These are phyloP conservation scores for Alosa alosa DNA, from an alignment of 2,113 vertebrate species.

Conservation along the genomic window DNA sequence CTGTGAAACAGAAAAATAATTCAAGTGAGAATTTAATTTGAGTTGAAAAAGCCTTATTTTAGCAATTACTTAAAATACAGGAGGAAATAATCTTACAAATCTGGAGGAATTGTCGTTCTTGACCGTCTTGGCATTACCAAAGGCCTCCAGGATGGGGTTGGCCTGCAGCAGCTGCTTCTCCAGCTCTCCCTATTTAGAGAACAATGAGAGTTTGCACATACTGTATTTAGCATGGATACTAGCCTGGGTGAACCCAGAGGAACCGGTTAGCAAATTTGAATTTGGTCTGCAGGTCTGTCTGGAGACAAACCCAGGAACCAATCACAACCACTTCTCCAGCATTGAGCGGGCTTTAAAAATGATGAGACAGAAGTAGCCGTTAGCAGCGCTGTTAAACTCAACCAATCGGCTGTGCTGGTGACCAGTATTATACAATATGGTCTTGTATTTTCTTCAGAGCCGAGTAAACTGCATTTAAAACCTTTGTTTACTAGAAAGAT, in stretches of 20 bases:
- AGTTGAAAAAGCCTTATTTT: not conserved
- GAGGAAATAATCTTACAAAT: slow-evolving; percentile 79
- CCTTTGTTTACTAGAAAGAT: too few relatives aligned
- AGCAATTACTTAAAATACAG: not conserved
- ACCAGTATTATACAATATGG: too few relatives aligned
- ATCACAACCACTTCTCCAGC: too few relatives aligned
- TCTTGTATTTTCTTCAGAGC: too few relatives aligned
- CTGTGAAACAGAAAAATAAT: slow-evolving; percentile 55
- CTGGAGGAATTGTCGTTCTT: slow-evolving; percentile 99
- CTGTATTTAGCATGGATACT: not conserved
- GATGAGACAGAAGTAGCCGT: too few relatives aligned
- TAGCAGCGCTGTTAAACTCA: too few relatives aligned
- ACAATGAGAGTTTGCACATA: not conserved
- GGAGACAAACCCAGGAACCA: too few relatives aligned
- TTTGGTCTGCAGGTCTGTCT: too few relatives aligned
- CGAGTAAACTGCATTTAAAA: too few relatives aligned
- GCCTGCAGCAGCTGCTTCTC: slow-evolving; percentile 98
- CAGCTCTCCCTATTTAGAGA: slow-evolving; percentile 85
- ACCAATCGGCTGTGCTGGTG: too few relatives aligned
- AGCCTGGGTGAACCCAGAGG: not conserved
- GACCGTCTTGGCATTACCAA: slow-evolving; percentile 97
- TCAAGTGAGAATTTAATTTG: not conserved
- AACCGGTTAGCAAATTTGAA: too few relatives aligned
- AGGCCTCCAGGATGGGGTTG: slow-evolving; percentile 97
- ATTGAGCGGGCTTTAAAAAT: too few relatives aligned